Evolutionary conservation across 2,797 vertebrate species (phyloP), one percentile per base, ranked within the genome.

Genomic region (Craterocephalus amniculus): DNA sequence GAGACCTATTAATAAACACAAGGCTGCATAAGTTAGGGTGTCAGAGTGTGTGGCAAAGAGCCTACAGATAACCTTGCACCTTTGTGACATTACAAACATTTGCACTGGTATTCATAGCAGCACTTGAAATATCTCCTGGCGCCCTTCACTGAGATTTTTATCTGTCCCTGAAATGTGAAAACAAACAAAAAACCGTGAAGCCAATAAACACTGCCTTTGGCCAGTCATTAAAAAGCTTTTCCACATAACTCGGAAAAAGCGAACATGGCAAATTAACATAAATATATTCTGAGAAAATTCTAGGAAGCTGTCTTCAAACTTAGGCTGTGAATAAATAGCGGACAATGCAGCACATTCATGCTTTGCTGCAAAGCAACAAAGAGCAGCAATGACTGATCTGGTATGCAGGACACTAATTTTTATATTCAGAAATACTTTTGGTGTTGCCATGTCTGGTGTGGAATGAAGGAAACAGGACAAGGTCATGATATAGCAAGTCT

Each of bases 61-160:
- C 64, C 66, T 74, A 78, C 71, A 48, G 84, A 88, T 92, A 93
- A 93, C 90, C 92, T 89, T 89, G 83, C 82, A 87, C 85, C 85
- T 87, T 57, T 54, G 82, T 81, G 85, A 84, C 88, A 89, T 91
- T 88, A 83, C 79, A 92, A 92, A 94, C 92, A 93, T 93, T 93
- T 91, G 82, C 85, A 63, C 73, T 87, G 72, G 84, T 86, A 92
- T 93, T 90, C 90, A 83, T 87, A 89, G 87, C 74, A 34, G 75
- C 76, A 78, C 80, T 91, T 80, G 75, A 87, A 91, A 91, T 81
- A 85, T 81, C 67, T 79, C 36, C 76, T 77, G 86, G 89, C 81
- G 84, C 83, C 87, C 45, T 73, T 56, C 22, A 10, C 80, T 58
- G 67, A 89, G 91, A 91, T 92, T 90, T 86, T 72, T 85, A 87